phyloP scores from a whole-genome alignment of 1,140 invertebrate species.

The Aleiodes sp. region DNA sequence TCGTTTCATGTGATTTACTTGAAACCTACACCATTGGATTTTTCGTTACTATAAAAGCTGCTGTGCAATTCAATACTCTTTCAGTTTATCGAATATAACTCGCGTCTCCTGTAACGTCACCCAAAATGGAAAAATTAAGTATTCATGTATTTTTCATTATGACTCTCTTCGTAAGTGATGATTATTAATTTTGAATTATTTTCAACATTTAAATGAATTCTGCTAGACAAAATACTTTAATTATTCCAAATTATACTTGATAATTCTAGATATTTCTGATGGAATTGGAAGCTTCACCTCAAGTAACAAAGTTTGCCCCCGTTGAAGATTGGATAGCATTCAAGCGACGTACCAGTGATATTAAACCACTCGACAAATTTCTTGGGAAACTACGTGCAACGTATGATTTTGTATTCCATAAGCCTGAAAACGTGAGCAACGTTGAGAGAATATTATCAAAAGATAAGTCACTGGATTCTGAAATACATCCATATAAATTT shows the following conservation, averaged over 20 bases:
- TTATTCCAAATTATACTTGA: background rate
- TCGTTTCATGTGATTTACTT: conserved; percentile 24
- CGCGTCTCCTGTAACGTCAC: background rate
- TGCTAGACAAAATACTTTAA: background rate
- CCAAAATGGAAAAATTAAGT: background rate
- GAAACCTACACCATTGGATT: conserved; percentile 39
- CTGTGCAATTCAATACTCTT: conserved; percentile 41
- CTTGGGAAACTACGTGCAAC: conserved; percentile 53
- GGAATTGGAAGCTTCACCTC: conserved; percentile 45
- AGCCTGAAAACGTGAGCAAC: conserved; percentile 47
- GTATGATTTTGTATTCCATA: conserved; percentile 54
- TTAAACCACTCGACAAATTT: conserved; percentile 51
- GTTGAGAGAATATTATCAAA: conserved; percentile 44
- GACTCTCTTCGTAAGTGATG: conserved; percentile 46
- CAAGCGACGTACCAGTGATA: conserved; percentile 37
- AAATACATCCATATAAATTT: conserved; percentile 25
- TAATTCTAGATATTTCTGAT: conserved; percentile 42
- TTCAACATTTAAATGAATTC: background rate
- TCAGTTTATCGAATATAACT: background rate
- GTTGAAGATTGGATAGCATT: conserved; percentile 45
- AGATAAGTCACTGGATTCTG: conserved; percentile 17
- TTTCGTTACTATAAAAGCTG: conserved; percentile 47
- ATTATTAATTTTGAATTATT: too few species aligned
- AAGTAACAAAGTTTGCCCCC: conserved; percentile 53
- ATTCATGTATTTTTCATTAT: conserved; percentile 26